These are phyloP conservation scores for Calosoma granatense DNA, from an alignment of 1,140 invertebrate genomes.

Conservation along the genomic window DNA sequence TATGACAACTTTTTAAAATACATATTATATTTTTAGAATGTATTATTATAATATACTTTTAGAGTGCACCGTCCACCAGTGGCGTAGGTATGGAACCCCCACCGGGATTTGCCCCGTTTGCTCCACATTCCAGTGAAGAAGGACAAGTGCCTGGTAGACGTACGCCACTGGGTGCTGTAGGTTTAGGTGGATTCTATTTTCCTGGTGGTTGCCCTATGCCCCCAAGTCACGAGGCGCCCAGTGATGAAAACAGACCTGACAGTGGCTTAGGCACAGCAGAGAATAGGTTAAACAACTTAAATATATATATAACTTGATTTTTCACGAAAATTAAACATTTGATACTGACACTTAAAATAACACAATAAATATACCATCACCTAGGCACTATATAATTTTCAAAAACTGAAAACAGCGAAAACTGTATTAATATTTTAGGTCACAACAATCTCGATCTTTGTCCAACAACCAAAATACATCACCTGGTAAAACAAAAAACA, in stretches of 20 bases:
- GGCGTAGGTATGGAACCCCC: conserved; percentile 22
- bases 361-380: no score
- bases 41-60: conserved; percentile 10
- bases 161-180: conserved; percentile 71
- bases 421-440: conserved; percentile 32
- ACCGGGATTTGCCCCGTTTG: conserved; percentile 17
- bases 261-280: conserved; percentile 39
- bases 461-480: conserved; percentile 24
- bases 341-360: no score
- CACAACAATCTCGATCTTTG: conserved; percentile 28
- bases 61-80: conserved; percentile 30
- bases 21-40: background rate
- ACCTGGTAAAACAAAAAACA: conserved; percentile 52
- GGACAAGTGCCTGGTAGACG: conserved; percentile 56
- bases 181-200: conserved; percentile 68
- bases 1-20: background rate
- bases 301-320: no score
- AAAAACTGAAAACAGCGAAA: no score
- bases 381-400: no score
- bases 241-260: conserved; percentile 72
- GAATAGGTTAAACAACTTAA: conserved; percentile 29
- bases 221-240: conserved; percentile 42
- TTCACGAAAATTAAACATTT: conserved; percentile 30
- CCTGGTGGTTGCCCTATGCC: conserved; percentile 37
- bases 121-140: conserved; percentile 41